Conservation (phyloP, 2,888 invertebrate genomes). For the Dorcus hopei region DNA sequence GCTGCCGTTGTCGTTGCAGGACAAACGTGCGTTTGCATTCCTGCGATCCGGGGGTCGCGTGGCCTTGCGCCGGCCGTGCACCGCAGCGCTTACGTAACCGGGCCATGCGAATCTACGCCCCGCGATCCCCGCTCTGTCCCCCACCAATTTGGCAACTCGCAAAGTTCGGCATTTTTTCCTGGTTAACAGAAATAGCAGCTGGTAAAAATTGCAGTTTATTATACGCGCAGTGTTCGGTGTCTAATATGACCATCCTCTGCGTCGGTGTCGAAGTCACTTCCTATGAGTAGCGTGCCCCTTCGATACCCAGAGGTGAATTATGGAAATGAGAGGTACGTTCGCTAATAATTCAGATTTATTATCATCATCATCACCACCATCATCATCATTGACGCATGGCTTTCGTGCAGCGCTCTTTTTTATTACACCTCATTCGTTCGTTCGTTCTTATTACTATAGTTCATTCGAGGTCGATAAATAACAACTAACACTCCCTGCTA, state of each 20-base stretch:
- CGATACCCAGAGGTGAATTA: constrained; percentile 23
- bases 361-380: too few species aligned
- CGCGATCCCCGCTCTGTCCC: constrained; percentile 35
- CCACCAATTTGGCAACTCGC: constrained; percentile 46
- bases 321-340: constrained; percentile 48
- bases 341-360: background rate
- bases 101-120: constrained; percentile 39
- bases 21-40: background rate
- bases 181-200: constrained; percentile 49
- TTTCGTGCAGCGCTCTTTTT: too few species aligned
- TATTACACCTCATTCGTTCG: too few species aligned
- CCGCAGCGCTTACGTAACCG: constrained; percentile 26
- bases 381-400: too few species aligned
- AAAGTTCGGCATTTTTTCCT: constrained; percentile 47
- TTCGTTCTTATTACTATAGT: too few species aligned
- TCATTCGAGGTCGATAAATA: too few species aligned
- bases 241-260: background rate
- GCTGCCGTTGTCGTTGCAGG: background rate
- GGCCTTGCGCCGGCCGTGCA: constrained; percentile 35
- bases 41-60: constrained; percentile 7
- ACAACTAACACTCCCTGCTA: too few species aligned
- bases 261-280: constrained; percentile 7
- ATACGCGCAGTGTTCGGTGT: constrained; percentile 10
- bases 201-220: constrained; percentile 36
- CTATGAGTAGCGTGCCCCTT: constrained; percentile 2